These are phyloP conservation scores for Cotesia congregata DNA, from an alignment of 2,888 invertebrate species.

Conservation along the genomic window DNA sequence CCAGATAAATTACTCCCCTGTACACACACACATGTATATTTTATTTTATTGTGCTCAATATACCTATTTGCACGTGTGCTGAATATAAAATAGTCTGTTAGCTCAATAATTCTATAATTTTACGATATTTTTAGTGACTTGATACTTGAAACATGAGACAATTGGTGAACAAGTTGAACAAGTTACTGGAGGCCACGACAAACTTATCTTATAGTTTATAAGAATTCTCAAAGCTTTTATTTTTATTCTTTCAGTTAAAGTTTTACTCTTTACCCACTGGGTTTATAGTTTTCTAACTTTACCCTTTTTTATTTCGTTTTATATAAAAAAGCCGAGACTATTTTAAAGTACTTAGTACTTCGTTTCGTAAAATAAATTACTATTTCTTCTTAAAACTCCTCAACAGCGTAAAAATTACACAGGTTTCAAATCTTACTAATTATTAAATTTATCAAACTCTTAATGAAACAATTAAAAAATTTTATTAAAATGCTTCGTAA, in stretches of 20 bases:
- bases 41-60: not conserved
- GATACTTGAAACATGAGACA: not conserved
- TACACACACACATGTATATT: not conserved
- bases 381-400: not conserved
- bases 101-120: not conserved
- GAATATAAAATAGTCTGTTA: not conserved
- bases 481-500: no score
- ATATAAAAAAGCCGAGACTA: not conserved
- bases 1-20: not conserved
- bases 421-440: no score
- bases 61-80: not conserved
- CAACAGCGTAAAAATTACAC: not conserved
- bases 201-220: not conserved
- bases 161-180: constrained; percentile 1
- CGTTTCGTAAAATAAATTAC: not conserved
- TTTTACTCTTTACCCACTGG: not conserved
- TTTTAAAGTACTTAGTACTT: not conserved
- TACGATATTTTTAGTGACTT: constrained; percentile 1
- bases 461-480: no score
- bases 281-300: not conserved
- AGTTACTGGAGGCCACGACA: not conserved
- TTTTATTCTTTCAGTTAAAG: not conserved
- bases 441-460: no score
- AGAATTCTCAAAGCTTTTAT: not conserved
- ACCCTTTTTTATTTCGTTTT: not conserved